These are phyloP conservation scores for Hephaestus fuliginosus DNA, from an alignment of 2,797 vertebrate species.

Conservation along the genomic window DNA sequence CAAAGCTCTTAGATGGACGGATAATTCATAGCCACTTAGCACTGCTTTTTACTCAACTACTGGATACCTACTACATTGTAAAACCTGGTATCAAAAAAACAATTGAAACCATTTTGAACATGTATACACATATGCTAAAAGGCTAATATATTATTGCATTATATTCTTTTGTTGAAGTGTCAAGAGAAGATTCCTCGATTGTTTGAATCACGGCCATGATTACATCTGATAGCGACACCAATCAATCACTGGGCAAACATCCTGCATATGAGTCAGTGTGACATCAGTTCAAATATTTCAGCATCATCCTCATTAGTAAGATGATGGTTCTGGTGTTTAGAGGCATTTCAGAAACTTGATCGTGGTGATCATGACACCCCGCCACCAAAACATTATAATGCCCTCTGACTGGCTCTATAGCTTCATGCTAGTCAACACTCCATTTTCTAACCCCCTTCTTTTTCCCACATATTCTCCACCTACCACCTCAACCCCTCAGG, in stretches of 20 bases:
- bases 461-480: constrained; percentile 64
- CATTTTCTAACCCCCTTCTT: constrained; percentile 38
- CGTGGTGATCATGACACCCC: constrained; percentile 14
- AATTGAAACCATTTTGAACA: constrained; percentile 5
- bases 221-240: not conserved
- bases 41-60: not conserved
- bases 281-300: constrained; percentile 14
- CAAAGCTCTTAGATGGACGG: not conserved
- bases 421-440: constrained; percentile 33
- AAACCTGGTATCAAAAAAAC: not conserved
- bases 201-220: not conserved
- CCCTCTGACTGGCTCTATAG: constrained; percentile 24
- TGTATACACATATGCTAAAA: not conserved
- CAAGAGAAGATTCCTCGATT: not conserved
- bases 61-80: not conserved
- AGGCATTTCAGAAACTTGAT: constrained; percentile 13
- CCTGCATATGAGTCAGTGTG: not conserved
- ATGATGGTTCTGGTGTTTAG: not conserved
- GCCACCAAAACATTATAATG: constrained; percentile 5
- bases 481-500: constrained; percentile 57
- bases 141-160: not conserved
- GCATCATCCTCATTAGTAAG: not conserved
- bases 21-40: constrained; percentile 6
- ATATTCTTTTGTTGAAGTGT: not conserved
- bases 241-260: constrained; percentile 9